These are phyloP conservation scores for Aix galericulata DNA, from an alignment of 2,113 vertebrate species.

Conservation along the genomic window DNA sequence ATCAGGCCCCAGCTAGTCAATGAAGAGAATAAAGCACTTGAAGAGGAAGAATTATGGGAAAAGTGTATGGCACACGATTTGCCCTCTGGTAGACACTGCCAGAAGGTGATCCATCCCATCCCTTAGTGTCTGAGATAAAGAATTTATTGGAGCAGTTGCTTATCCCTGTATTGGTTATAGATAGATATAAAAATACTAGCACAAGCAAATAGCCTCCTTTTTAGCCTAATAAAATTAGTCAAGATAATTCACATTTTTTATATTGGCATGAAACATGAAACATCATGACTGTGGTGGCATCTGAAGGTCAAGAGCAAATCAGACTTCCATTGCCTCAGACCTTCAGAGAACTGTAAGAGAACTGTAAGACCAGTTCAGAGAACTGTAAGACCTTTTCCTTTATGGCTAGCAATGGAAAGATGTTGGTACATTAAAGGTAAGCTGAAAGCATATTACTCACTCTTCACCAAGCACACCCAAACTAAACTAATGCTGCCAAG, in stretches of 20 bases:
- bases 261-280: neutral
- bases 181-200: neutral
- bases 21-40: neutral
- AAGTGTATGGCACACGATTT: neutral
- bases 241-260: neutral
- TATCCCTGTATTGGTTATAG: neutral
- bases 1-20: neutral
- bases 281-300: neutral
- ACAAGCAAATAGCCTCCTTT: neutral
- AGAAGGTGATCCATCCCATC: neutral
- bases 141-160: neutral
- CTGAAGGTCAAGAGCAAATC: neutral
- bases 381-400: neutral
- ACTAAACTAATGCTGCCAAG: neutral
- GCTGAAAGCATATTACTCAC: neutral
- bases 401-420: neutral
- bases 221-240: neutral
- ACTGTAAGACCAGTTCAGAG: no score
- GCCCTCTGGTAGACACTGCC: fast-evolving
- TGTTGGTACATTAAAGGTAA: neutral
- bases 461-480: neutral
- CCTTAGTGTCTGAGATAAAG: neutral
- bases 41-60: neutral
- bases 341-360: neutral
- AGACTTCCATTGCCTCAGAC: neutral